Evolutionary conservation across 2,797 vertebrate species (phyloP).

Genomic region (Notolepis coatsorum): DNA sequence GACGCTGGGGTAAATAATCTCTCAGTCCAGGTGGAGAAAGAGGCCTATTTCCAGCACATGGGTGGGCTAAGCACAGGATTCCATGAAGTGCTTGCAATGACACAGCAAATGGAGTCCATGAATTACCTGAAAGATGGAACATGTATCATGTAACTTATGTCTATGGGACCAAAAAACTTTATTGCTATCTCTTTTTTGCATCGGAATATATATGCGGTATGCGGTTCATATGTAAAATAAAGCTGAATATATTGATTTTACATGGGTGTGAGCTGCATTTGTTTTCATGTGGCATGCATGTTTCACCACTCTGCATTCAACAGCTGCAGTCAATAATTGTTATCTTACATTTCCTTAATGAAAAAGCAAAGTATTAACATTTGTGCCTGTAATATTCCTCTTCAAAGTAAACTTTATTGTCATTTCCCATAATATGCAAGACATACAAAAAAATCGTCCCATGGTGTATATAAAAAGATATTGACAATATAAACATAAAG

Average conservation of each 20-base stretch:
- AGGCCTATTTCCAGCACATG: constrained; percentile 98
- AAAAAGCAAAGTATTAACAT: no score
- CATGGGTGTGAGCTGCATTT: not conserved
- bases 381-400: no score
- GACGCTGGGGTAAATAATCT: constrained; percentile 96
- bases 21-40: constrained; percentile 97
- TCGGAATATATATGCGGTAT: constrained; percentile 62
- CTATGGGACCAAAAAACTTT: constrained; percentile 54
- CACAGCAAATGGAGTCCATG: constrained; percentile 94
- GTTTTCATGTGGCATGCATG: not conserved
- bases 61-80: constrained; percentile 96
- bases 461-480: no score
- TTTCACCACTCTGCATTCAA: no score
- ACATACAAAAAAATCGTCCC: no score
- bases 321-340: no score
- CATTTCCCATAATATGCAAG: no score
- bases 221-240: constrained; percentile 60
- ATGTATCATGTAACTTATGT: constrained; percentile 89
- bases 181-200: constrained; percentile 30
- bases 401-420: no score
- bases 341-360: no score
- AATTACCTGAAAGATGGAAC: constrained; percentile 95
- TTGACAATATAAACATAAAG: no score
- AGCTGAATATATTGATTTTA: constrained; percentile 69
- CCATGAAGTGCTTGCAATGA: constrained; percentile 95